These are phyloP conservation scores for Myotis davidii DNA, from an alignment of 2,113 vertebrate genomes.

Conservation along the genomic window DNA sequence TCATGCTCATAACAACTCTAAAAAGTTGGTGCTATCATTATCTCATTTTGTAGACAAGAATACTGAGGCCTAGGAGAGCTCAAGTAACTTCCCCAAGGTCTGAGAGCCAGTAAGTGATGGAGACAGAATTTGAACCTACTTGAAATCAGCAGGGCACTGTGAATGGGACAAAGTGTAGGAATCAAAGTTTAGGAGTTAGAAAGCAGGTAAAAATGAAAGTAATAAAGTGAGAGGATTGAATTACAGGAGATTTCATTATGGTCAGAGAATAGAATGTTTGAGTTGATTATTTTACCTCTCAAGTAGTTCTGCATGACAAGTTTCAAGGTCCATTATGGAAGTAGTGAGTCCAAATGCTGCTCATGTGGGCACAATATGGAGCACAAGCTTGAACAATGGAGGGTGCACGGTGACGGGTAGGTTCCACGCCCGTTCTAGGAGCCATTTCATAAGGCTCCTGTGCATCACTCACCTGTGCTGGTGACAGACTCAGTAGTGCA, in stretches of 20 bases:
- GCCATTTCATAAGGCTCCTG: background rate
- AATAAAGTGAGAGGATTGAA: background rate
- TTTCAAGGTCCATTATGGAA: background rate
- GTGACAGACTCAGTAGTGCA: background rate
- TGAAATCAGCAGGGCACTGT: background rate
- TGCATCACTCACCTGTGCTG: background rate
- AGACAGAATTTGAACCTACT: background rate
- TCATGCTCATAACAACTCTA: constrained; percentile 4
- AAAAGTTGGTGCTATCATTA: constrained; percentile 52
- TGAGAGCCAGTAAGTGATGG: background rate
- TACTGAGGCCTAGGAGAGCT: constrained; percentile 2
- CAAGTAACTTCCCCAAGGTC: constrained; percentile 4
- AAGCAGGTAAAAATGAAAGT: background rate
- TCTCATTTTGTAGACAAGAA: constrained; percentile 40
- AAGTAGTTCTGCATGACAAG: background rate
- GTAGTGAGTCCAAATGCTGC: background rate
- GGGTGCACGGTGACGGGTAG: background rate
- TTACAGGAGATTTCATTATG: background rate
- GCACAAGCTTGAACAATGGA: background rate
- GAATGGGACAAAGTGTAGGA: background rate
- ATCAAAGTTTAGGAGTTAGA: background rate
- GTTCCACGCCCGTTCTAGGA: background rate
- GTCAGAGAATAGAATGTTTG: background rate
- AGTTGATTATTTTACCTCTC: background rate
- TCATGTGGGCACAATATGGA: background rate